These are phyloP conservation scores for Gymnocephalus cernua DNA, from an alignment of 2,113 vertebrate species.

Conservation along the genomic window DNA sequence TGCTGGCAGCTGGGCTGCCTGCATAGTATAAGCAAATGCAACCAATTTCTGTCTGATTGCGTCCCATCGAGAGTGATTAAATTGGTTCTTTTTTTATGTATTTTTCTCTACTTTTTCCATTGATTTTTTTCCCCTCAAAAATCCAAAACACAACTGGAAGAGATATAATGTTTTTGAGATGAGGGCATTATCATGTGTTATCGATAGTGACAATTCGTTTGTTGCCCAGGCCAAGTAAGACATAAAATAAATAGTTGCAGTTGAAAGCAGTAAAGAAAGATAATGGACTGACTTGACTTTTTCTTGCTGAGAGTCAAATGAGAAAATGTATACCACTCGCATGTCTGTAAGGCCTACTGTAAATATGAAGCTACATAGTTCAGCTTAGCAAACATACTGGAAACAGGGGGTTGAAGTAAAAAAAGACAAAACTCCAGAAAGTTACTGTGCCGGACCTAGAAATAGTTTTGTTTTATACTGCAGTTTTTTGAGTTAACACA, in stretches of 20 bases:
- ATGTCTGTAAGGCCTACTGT: background rate
- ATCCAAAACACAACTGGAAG: slow-evolving; percentile 21
- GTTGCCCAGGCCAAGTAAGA: too few species aligned
- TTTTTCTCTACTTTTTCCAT: background rate
- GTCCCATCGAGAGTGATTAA: background rate
- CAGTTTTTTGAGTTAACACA: background rate
- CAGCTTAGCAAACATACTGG: background rate
- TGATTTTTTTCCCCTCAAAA: background rate
- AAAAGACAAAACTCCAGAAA: background rate
- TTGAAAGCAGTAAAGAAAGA: too few species aligned
- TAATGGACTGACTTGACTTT: too few species aligned
- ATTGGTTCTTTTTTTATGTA: background rate
- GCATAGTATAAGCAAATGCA: slow-evolving; percentile 19
- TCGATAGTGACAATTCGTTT: background rate
- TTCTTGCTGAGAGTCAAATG: background rate
- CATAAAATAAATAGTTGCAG: too few species aligned
- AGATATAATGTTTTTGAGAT: background rate
- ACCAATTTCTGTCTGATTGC: slow-evolving; percentile 26
- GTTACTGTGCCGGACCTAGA: background rate
- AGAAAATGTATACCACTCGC: background rate
- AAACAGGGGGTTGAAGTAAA: background rate
- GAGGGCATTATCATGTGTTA: background rate
- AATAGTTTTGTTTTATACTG: background rate
- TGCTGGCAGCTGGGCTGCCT: slow-evolving; percentile 43
- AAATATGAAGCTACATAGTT: slow-evolving; percentile 6